Evolutionary conservation across 37 sponge, comb jelly and placozoan genomes (phyloP).

Genomic region (Spongilla lacustris): DNA sequence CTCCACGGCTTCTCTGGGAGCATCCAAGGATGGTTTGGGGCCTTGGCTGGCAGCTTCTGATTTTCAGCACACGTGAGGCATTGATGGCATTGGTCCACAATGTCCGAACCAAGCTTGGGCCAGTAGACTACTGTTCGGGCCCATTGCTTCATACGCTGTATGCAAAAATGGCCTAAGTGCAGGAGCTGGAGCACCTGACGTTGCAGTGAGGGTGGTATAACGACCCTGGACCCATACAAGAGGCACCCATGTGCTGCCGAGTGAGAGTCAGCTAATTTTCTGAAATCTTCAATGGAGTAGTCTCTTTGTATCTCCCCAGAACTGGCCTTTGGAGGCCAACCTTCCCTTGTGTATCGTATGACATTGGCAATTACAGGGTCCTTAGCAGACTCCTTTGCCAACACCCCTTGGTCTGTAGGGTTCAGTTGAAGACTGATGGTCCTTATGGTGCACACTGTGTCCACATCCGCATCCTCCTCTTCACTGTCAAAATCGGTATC

Average conservation of each 20-base stretch:
- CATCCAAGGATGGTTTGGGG: constrained; percentile 32
- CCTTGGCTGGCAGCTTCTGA: constrained; percentile 10
- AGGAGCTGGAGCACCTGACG: background rate
- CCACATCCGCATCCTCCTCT: too few relatives aligned
- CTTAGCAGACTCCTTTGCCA: too few relatives aligned
- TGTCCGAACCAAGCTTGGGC: constrained; percentile 35
- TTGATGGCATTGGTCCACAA: background rate
- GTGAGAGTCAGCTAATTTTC: constrained; percentile 2
- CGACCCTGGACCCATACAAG: constrained; percentile 17
- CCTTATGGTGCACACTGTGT: too few relatives aligned
- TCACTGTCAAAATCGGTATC: too few relatives aligned
- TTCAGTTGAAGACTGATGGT: too few relatives aligned
- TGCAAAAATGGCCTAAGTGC: constrained; percentile 34
- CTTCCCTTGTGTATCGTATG: too few relatives aligned
- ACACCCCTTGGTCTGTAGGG: too few relatives aligned
- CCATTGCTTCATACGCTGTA: constrained; percentile 10
- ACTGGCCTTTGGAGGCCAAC: too few relatives aligned
- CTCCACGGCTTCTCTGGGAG: constrained; percentile 40
- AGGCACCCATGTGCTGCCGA: constrained; percentile 17
- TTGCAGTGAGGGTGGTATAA: constrained; percentile 5
- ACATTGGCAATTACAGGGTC: too few relatives aligned
- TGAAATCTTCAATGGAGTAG: too few relatives aligned
- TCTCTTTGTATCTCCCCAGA: too few relatives aligned
- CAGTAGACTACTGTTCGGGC: constrained; percentile 38
- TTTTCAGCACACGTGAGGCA: constrained; percentile 5